Evolutionary conservation across 2,888 invertebrate species (phyloP).

Genomic region (Zygogramma bicolorata): DNA sequence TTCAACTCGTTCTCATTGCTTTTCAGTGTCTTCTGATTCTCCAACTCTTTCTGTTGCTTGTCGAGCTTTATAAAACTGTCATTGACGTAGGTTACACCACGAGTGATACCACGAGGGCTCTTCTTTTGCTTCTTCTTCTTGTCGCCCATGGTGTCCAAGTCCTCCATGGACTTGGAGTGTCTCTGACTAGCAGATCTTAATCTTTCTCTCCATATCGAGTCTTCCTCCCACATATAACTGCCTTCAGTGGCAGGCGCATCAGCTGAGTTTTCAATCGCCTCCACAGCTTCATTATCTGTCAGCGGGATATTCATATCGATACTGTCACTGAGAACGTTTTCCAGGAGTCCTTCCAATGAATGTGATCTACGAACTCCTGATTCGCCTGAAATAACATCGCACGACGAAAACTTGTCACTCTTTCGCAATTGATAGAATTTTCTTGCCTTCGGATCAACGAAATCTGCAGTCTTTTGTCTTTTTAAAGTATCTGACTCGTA

Average conservation of each 20-base stretch:
- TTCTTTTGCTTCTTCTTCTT: slow-evolving; percentile 58
- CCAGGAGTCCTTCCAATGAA: slow-evolving; percentile 72
- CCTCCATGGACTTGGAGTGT: slow-evolving; percentile 86
- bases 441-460: slow-evolving; percentile 68
- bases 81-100: slow-evolving; percentile 86
- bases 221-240: slow-evolving; percentile 87
- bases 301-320: slow-evolving; percentile 42
- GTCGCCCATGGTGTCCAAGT: slow-evolving; percentile 74
- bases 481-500: slow-evolving; percentile 78
- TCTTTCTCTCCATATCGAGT: slow-evolving; percentile 84
- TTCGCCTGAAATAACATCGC: slow-evolving; percentile 39
- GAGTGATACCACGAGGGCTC: slow-evolving; percentile 67
- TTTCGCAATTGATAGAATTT: slow-evolving; percentile 62
- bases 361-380: slow-evolving; percentile 68
- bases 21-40: slow-evolving; percentile 69
- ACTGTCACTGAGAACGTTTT: slow-evolving; percentile 66
- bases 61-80: slow-evolving; percentile 72
- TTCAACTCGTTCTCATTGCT: slow-evolving; percentile 62
- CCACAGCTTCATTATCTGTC: slow-evolving; percentile 30
- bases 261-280: slow-evolving; percentile 17
- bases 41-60: slow-evolving; percentile 58
- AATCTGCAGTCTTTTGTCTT: slow-evolving; percentile 71
- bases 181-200: slow-evolving; percentile 82
- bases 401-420: slow-evolving; percentile 58
- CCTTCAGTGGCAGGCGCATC: slow-evolving; percentile 65